Percentiles rank a stretch among this genome's conserved stretches.
phyloP scores from a whole-genome alignment of 2,797 vertebrate genomes.

The Eutrigla gurnardus region DNA sequence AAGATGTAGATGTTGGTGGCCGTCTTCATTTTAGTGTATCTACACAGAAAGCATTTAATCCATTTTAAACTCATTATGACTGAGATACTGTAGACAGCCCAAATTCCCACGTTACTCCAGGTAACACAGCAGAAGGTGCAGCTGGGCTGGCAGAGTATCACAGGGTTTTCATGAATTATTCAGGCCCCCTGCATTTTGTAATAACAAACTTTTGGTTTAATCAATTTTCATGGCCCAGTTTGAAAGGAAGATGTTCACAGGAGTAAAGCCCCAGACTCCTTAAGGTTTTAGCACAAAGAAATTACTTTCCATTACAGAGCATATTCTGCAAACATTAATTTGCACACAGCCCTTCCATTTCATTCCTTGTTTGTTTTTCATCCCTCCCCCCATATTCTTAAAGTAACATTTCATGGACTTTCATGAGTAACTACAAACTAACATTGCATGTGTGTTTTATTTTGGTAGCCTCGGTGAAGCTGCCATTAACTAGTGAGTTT shows the following conservation, averaged over 20 bases:
- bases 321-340: neutral
- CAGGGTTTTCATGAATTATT: constrained; percentile 23
- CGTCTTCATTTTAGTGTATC: constrained; percentile 99
- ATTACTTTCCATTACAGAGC: neutral
- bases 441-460: too few relatives aligned
- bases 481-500: too few relatives aligned
- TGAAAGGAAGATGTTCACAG: constrained; percentile 10
- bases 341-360: too few relatives aligned
- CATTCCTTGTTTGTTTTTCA: too few relatives aligned
- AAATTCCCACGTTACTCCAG: neutral
- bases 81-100: too few relatives aligned
- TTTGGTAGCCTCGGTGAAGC: too few relatives aligned
- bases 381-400: too few relatives aligned
- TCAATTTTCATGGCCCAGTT: constrained; percentile 1
- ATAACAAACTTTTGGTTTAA: constrained; percentile 10
- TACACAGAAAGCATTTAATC: constrained; percentile 66
- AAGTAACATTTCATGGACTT: too few relatives aligned
- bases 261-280: neutral
- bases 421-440: too few relatives aligned
- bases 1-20: constrained; percentile 99
- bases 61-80: neutral
- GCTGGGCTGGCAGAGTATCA: neutral
- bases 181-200: neutral
- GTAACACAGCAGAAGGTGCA: neutral
- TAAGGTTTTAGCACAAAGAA: neutral